Evolutionary conservation across 2,888 invertebrate species (phyloP).

Genomic region (Lypha dubia): DNA sequence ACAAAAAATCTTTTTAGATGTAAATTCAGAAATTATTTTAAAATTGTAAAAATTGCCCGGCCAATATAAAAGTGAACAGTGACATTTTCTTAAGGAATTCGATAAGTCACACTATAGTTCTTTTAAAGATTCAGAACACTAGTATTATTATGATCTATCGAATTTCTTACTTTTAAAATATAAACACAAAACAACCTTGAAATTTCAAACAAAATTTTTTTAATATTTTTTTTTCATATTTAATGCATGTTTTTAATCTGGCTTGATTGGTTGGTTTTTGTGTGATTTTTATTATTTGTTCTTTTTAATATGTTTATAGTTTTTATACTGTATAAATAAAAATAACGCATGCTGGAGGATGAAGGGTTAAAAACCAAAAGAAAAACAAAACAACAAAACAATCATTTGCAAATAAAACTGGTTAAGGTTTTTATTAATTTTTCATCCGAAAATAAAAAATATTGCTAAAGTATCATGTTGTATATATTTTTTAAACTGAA

Average conservation of each 20-base stretch:
- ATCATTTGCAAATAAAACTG: conserved; percentile 47
- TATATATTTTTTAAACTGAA: neutral
- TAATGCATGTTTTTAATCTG: conserved; percentile 56
- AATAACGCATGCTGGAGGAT: conserved; percentile 60
- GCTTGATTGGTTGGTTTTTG: conserved; percentile 60
- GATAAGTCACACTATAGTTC: too few relatives aligned
- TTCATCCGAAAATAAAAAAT: conserved; percentile 4
- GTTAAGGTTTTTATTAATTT: conserved; percentile 61
- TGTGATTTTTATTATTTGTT: conserved; percentile 43
- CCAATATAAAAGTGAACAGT: too few relatives aligned
- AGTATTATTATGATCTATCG: too few relatives aligned
- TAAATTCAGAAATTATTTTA: too few relatives aligned
- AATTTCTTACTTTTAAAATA: too few relatives aligned
- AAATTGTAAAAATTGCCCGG: too few relatives aligned
- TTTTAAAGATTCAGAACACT: too few relatives aligned
- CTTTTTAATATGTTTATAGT: conserved; percentile 47
- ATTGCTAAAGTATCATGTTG: neutral
- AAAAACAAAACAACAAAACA: conserved; percentile 15
- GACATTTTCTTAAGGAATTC: too few relatives aligned
- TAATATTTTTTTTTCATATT: neutral
- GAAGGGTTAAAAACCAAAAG: conserved; percentile 23
- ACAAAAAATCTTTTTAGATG: too few relatives aligned
- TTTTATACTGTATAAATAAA: neutral
- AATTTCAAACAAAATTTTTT: neutral
- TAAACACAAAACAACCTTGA: neutral